A percentile compares a stretch with the other conserved stretches of the same genome.
phyloP scores from a whole-genome alignment of 2,888 invertebrate species.

The Mactromeris polynyma region DNA sequence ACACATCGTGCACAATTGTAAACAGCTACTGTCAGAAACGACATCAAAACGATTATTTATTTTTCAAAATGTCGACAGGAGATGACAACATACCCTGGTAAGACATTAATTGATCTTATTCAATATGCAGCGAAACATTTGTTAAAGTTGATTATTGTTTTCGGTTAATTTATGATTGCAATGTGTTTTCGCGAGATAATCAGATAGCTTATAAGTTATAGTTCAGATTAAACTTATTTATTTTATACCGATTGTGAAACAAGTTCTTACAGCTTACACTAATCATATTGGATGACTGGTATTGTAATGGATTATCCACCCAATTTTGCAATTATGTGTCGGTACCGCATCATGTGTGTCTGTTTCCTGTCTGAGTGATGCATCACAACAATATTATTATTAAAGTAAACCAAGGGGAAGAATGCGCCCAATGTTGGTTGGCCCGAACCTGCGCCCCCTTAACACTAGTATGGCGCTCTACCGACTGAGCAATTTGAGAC shows the following conservation, averaged over 20 bases:
- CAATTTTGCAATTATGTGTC: background rate
- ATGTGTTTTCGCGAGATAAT: background rate
- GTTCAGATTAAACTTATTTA: background rate
- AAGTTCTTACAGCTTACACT: no score
- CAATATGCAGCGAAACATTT: background rate
- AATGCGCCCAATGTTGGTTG: no score
- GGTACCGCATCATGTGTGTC: background rate
- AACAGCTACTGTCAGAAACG: background rate
- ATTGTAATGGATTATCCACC: background rate
- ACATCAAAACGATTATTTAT: background rate
- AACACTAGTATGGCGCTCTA: no score
- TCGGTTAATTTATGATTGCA: background rate
- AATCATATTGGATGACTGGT: no score
- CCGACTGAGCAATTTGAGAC: no score
- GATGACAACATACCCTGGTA: conserved; percentile 2
- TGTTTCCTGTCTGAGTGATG: background rate
- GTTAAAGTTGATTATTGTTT: background rate
- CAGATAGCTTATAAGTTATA: background rate
- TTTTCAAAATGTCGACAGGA: background rate
- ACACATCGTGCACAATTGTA: background rate
- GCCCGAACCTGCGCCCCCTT: no score
- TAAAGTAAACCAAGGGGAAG: no score
- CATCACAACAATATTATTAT: no score
- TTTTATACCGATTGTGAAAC: background rate
- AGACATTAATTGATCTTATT: background rate